A percentile compares a stretch with the other conserved stretches of the same genome.
phyloP scores from a whole-genome alignment of 2,888 invertebrate species.

The Tinea trinotella region DNA sequence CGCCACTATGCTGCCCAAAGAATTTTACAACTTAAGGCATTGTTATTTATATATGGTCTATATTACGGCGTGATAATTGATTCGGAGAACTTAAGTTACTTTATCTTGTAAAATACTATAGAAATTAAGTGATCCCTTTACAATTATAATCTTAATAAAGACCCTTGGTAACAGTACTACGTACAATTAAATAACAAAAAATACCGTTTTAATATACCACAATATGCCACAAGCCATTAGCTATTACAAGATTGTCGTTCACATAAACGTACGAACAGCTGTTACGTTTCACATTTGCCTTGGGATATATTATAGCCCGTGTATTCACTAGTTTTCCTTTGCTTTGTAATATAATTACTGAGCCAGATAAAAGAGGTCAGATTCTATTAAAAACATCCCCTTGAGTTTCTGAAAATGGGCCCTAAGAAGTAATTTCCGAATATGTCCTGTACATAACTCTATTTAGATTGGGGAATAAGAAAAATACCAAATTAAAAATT shows the following conservation, averaged over 20 bases:
- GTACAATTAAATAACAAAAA: not conserved
- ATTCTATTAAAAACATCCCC: not conserved
- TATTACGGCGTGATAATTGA: too few relatives aligned
- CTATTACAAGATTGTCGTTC: not conserved
- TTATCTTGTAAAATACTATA: too few relatives aligned
- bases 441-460: not conserved
- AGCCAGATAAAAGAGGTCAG: not conserved
- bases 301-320: not conserved
- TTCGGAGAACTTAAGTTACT: too few relatives aligned
- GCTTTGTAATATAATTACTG: not conserved
- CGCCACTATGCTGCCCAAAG: too few relatives aligned
- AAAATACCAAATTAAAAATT: too few relatives aligned
- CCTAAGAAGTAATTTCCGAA: not conserved
- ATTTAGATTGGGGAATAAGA: too few relatives aligned
- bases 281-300: conserved; percentile 13
- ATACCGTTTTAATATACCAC: too few relatives aligned
- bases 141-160: too few relatives aligned
- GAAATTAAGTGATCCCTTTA: too few relatives aligned
- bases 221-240: not conserved
- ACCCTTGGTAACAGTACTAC: too few relatives aligned
- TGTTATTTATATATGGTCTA: too few relatives aligned
- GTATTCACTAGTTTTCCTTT: conserved; percentile 1
- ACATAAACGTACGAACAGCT: conserved; percentile 6
- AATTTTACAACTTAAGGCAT: too few relatives aligned
- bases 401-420: not conserved